Base-by-base conservation (phyloP, 1,140 invertebrate species). In the Drosophila quadrilineata region DNA sequence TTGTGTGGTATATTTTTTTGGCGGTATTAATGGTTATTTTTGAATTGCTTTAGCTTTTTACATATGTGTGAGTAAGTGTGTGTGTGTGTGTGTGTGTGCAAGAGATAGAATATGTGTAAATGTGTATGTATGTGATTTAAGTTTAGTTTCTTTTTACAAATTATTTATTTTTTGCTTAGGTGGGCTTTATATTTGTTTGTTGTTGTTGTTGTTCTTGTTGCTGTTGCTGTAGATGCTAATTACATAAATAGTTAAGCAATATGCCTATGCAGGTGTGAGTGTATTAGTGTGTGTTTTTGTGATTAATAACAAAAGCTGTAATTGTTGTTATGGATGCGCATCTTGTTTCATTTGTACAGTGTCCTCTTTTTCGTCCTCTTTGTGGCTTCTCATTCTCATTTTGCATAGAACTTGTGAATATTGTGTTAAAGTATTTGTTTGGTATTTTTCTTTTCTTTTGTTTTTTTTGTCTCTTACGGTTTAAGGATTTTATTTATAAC, bases 121-220 rank as follows among this genome's bases (percentile, higher is more conserved):
- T 41, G 53, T 45, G 24, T 53, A 17, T 38, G 26, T 49, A 43
- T 36, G 35, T 52, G 29, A 41, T 64, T 54, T 80, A 63, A 56
- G 72, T 66, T 79, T 80, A 70, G 72, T 66, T 79, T 80, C 67
- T 74, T 75, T 73, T 71, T 86, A 87, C 65, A 80, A 80, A 70
- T 86, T 80, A 76, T 64, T n/a, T n/a, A n/a, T n/a, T n/a, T n/a
- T n/a, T 80, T 75, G 71, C 80, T 75, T 87, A 80, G 80, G 80
- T 86, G 80, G 80, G 80, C 82, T 86, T 85, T 50, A 76, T 80
- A 75, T 85, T 84, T 86, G 73, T 84, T 84, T 79, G 75, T 79
- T 79, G 43, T 67, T 72, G 57, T 57, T 75, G 36, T 45, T 74
- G 19, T n/a, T n/a, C n/a, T n/a, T n/a, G n/a, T 33, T 60, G 28